phyloP scores from a whole-genome alignment of 2,888 invertebrate genomes.

The Thymelicus sylvestris region DNA sequence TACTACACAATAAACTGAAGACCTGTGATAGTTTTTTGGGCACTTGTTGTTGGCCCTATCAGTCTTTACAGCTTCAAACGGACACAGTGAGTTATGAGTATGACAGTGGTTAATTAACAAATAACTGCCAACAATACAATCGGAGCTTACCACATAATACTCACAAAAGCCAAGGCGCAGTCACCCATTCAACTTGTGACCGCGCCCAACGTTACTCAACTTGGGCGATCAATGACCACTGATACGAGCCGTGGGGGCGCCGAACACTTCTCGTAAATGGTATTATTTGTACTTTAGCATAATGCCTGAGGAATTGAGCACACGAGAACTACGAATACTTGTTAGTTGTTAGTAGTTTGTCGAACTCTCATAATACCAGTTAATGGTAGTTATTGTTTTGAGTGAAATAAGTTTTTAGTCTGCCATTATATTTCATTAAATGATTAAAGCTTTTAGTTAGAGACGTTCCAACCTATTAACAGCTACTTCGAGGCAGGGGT shows the following conservation, averaged over 20 bases:
- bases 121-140: not conserved
- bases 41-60: too few relatives aligned
- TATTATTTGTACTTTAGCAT: constrained; percentile 14
- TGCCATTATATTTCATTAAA: not conserved
- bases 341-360: constrained; percentile 11
- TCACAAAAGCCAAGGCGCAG: too few relatives aligned
- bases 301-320: constrained; percentile 2
- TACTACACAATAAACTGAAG: too few relatives aligned
- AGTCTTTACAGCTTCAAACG: too few relatives aligned
- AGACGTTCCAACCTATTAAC: too few relatives aligned
- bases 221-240: not conserved
- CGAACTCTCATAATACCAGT: constrained; percentile 4
- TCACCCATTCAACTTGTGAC: not conserved
- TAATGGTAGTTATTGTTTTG: constrained; percentile 11
- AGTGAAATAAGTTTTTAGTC: constrained; percentile 3
- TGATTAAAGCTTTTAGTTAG: too few relatives aligned
- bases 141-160: not conserved
- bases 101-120: too few relatives aligned
- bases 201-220: not conserved
- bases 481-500: not conserved
- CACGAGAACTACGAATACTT: constrained; percentile 7
- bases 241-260: not conserved
- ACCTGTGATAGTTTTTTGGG: too few relatives aligned
- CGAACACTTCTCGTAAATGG: constrained; percentile 8
- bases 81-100: too few relatives aligned